Evolutionary conservation across 2,113 vertebrate genomes (phyloP), one percentile per base, ranked within the genome.

Genomic region (Chloropsis cyanopogon): DNA sequence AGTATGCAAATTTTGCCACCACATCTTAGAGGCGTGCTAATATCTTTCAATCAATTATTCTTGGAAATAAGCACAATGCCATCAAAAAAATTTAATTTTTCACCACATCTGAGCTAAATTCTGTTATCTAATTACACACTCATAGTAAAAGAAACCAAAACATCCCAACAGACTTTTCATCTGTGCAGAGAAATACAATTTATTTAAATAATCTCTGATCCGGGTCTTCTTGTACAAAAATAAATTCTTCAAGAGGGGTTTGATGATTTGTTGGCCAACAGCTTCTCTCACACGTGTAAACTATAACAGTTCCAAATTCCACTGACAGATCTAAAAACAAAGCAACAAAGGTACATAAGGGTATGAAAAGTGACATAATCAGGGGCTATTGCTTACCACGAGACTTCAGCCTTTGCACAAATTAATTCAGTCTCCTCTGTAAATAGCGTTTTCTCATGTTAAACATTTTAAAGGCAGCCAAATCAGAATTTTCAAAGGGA

Each of bases 201-300:
- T 98, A 98, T 94, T 98, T 98, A 97, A 99, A 98, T 53, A 98
- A 94, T 76, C 92, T 92, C 93, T 98, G 98, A 96, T 99, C 98
- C 35, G 98, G 98, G 65, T 99, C 98, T 93, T 98, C 97, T 96
- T 99, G 98, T 63, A 98, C 90, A 94, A 98, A 83, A 88, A 98
- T 33, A 94, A 97, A 98, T 96, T 99, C 98, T 96, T 98, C 98
- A 50, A 98, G 46, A 39, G 98, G 97, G 12, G 53, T 95, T 49
- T 95, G 92, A 24, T 96, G 97, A 92, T 97, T 82, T 35, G 87
- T 16, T 14, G 96, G 95, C 98, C 98, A 99, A 93, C 98, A 99
- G 95, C 98, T 99, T 72, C 95, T 98, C 96, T 98, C 98, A 94
- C 98, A 99, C 0, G 98, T 99, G 53, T 98, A 99, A 75, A 99